Evolutionary conservation across 2,113 vertebrate species (phyloP).

Genomic region (Azemiops feae): DNA sequence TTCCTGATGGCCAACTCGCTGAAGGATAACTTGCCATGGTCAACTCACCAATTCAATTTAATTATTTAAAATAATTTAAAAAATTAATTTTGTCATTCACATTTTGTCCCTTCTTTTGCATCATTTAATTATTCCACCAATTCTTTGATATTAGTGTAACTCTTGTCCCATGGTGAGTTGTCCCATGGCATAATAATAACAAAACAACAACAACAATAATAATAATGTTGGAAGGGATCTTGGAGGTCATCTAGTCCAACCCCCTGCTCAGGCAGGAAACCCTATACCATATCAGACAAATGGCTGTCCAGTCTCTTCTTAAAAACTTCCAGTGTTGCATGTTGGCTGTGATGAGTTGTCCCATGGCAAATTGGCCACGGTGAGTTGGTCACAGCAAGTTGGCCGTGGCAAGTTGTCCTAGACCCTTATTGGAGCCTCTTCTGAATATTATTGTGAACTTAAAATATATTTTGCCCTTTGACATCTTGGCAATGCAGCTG

Average conservation of each 20-base stretch:
- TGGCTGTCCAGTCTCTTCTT: no score
- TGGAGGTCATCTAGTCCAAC: no score
- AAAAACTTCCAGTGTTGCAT: no score
- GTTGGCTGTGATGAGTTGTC: neutral
- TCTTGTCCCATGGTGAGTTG: neutral
- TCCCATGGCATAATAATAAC: no score
- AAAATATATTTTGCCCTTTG: neutral
- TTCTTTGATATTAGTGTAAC: neutral
- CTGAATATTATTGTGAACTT: neutral
- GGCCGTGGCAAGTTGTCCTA: neutral
- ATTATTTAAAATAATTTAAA: neutral
- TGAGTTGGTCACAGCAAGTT: neutral
- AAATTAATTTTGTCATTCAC: neutral
- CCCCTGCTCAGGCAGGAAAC: no score
- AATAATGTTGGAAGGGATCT: no score
- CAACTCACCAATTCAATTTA: neutral
- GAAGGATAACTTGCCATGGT: neutral
- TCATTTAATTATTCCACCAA: neutral
- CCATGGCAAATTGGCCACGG: neutral
- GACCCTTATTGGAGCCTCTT: neutral
- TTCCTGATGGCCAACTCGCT: neutral
- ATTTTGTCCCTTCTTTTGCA: neutral
- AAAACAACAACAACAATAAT: no score
- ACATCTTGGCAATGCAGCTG: neutral
- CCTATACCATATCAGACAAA: no score